Conservation (phyloP, 2,888 invertebrate species). For the Tryphoninae sp. region DNA sequence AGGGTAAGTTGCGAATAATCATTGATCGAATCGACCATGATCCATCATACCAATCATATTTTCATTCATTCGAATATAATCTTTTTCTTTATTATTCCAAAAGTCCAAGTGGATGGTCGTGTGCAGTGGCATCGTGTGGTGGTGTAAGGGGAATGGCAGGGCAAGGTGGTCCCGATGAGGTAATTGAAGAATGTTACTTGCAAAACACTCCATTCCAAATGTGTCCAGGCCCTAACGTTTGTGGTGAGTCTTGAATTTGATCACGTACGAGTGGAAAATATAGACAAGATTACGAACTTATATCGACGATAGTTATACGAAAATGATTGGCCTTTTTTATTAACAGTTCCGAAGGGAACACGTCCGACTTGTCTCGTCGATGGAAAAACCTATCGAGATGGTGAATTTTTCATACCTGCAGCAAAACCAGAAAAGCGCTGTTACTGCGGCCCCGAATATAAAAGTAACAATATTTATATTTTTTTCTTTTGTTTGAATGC, state of each 20-base stretch:
- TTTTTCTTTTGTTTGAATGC: background rate
- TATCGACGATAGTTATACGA: too few relatives aligned
- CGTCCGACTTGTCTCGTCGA: constrained; percentile 70
- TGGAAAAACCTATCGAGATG: constrained; percentile 70
- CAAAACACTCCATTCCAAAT: constrained; percentile 39
- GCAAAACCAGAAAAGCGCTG: constrained; percentile 67
- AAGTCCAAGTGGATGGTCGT: constrained; percentile 62
- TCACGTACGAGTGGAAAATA: background rate
- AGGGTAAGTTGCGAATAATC: constrained; percentile 43
- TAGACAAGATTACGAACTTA: background rate
- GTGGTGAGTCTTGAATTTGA: constrained; percentile 68
- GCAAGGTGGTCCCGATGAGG: accelerated
- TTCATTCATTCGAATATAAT: background rate
- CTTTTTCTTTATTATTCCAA: constrained; percentile 57
- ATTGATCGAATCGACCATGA: background rate
- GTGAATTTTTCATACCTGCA: constrained; percentile 66
- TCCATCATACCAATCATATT: background rate
- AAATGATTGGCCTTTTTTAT: background rate
- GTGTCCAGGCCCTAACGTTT: constrained; percentile 64
- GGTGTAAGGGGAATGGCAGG: too few relatives aligned
- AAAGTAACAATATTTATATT: constrained; percentile 46
- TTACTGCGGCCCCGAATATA: constrained; percentile 66
- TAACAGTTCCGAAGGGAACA: constrained; percentile 65
- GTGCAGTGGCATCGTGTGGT: constrained; percentile 67
- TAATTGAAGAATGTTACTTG: constrained; percentile 63